Evolutionary conservation across 2,797 vertebrate genomes (phyloP).

Genomic region (Ispidina picta): DNA sequence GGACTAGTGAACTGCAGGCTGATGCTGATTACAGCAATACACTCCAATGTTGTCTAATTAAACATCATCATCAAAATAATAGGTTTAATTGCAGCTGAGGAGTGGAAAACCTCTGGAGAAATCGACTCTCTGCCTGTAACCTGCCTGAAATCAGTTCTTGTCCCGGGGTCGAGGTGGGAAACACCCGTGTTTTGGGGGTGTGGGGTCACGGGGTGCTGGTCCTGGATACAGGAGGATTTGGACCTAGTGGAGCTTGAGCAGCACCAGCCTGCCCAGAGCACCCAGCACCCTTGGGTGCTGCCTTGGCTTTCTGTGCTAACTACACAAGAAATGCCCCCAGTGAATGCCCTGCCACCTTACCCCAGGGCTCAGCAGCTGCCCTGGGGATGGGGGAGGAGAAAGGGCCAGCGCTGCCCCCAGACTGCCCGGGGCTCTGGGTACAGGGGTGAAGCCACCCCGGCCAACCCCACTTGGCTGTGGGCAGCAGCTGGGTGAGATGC

Average conservation of each 20-base stretch:
- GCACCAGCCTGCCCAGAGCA: fast-evolving
- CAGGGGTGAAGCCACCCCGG: background rate
- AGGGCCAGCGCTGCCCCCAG: fast-evolving
- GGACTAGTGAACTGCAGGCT: fast-evolving
- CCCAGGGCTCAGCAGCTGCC: background rate
- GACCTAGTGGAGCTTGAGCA: fast-evolving
- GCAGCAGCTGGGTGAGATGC: fast-evolving
- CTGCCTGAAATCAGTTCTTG: fast-evolving
- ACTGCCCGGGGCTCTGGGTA: background rate
- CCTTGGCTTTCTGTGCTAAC: background rate
- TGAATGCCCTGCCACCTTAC: no score
- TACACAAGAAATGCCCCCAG: fast-evolving
- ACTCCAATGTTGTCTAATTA: background rate
- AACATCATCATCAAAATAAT: background rate
- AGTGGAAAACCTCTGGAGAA: background rate
- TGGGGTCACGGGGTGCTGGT: fast-evolving
- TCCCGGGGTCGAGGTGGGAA: background rate
- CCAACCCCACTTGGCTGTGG: fast-evolving
- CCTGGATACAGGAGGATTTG: background rate
- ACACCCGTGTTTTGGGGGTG: fast-evolving
- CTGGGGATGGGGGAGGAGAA: fast-evolving
- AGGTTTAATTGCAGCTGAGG: background rate
- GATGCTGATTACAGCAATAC: background rate
- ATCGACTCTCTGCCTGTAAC: fast-evolving
- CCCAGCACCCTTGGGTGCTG: background rate